Conservation (phyloP, 1,140 invertebrate genomes). For the Ylistrum balloti region DNA sequence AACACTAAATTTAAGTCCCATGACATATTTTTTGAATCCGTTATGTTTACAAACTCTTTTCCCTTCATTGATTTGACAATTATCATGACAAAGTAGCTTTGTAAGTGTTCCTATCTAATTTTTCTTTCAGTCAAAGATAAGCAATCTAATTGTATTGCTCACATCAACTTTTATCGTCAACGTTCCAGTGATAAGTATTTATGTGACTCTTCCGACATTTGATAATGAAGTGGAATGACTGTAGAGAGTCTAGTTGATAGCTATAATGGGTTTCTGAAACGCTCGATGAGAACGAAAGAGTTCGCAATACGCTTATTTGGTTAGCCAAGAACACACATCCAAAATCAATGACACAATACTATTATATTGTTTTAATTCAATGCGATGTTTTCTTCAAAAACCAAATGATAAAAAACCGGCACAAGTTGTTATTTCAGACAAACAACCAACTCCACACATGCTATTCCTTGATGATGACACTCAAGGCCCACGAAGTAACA, state of each 20-base stretch:
- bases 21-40: too few species aligned
- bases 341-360: constrained; percentile 25
- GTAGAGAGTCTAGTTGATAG: not conserved
- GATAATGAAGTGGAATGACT: not conserved
- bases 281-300: not conserved
- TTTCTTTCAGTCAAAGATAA: not conserved
- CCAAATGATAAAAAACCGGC: not conserved
- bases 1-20: too few species aligned
- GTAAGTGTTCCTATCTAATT: not conserved
- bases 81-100: not conserved
- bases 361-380: not conserved
- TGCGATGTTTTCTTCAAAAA: not conserved
- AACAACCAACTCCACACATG: not conserved
- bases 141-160: not conserved
- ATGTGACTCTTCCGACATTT: not conserved
- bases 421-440: not conserved
- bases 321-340: not conserved
- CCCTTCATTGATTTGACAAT: not conserved
- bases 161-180: not conserved
- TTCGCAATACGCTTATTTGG: constrained; percentile 13
- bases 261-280: not conserved
- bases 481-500: not conserved
- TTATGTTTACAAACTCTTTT: too few species aligned
- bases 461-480: not conserved
- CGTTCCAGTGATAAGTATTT: not conserved